Conservation (phyloP, 2,888 invertebrate genomes). For the Leptarthrus brevirostris region DNA sequence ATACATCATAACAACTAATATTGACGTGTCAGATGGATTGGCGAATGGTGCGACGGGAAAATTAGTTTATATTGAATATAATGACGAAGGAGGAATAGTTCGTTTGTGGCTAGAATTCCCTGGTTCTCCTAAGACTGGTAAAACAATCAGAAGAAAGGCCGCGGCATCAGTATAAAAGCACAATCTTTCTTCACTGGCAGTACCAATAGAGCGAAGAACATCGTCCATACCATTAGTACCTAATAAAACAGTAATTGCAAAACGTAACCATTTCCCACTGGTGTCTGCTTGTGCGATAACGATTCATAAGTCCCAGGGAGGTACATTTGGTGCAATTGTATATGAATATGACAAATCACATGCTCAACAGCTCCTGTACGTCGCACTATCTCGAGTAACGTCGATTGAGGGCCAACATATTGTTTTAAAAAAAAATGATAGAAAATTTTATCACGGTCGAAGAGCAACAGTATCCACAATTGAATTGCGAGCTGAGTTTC, state of each 20-base stretch:
- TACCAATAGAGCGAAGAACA: constrained; percentile 52
- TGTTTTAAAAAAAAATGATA: no score
- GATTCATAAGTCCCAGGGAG: constrained; percentile 58
- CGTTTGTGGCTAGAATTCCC: constrained; percentile 51
- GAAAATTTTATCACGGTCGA: no score
- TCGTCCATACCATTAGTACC: no score
- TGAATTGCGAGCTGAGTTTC: no score
- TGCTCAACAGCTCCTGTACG: no score
- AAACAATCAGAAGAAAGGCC: constrained; percentile 51
- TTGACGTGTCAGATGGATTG: constrained; percentile 60
- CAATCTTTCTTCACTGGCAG: constrained; percentile 46
- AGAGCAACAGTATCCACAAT: no score
- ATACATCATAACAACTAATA: constrained; percentile 59
- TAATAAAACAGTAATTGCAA: no score
- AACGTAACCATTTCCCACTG: constrained; percentile 56
- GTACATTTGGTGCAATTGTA: constrained; percentile 56
- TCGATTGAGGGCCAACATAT: no score
- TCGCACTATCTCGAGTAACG: no score
- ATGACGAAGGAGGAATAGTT: constrained; percentile 46
- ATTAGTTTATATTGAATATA: constrained; percentile 57
- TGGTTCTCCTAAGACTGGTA: constrained; percentile 46
- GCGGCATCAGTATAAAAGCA: constrained; percentile 47
- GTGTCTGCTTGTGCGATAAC: constrained; percentile 56
- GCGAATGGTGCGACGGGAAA: constrained; percentile 59
- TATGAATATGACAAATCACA: constrained; percentile 57